Evolutionary conservation across 2,888 invertebrate genomes (phyloP).

Genomic region (Acrobasis repandana): DNA sequence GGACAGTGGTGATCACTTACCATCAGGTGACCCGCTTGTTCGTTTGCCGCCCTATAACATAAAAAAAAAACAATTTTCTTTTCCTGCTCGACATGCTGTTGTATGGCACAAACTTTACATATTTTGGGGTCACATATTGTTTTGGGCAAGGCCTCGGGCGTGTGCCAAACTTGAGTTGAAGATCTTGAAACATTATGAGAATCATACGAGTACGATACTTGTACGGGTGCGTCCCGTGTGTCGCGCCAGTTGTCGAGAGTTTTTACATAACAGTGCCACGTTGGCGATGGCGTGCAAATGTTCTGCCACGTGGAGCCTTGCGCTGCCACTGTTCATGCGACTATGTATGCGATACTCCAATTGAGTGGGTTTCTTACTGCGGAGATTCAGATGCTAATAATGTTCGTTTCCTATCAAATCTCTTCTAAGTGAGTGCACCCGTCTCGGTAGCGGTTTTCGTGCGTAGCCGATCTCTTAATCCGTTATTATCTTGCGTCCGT

Average conservation of each 20-base stretch:
- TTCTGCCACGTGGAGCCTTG: slow-evolving; percentile 54
- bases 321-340: slow-evolving; percentile 38
- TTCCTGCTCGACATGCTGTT: slow-evolving; percentile 39
- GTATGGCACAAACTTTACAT: slow-evolving; percentile 32
- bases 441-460: slow-evolving; percentile 36
- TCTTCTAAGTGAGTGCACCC: background rate
- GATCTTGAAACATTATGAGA: slow-evolving; percentile 26
- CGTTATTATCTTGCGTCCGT: slow-evolving; percentile 3
- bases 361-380: slow-evolving; percentile 39
- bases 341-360: slow-evolving; percentile 39
- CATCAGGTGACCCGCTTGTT: no score
- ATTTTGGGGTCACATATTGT: slow-evolving; percentile 50
- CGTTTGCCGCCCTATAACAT: no score
- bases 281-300: slow-evolving; percentile 43
- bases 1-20: no score
- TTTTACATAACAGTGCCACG: slow-evolving; percentile 59
- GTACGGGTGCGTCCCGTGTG: slow-evolving; percentile 33
- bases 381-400: background rate
- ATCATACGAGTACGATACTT: slow-evolving; percentile 21
- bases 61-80: slow-evolving; percentile 23
- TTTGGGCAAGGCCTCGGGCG: slow-evolving; percentile 39
- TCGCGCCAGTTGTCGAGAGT: slow-evolving; percentile 25
- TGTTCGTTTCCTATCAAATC: background rate
- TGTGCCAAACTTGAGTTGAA: slow-evolving; percentile 31
- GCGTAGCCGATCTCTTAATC: slow-evolving; percentile 26